Evolutionary conservation across 23 tunicate genomes (phyloP), one percentile per base, ranked within the genome.

Genomic region (Ascidia mentula): DNA sequence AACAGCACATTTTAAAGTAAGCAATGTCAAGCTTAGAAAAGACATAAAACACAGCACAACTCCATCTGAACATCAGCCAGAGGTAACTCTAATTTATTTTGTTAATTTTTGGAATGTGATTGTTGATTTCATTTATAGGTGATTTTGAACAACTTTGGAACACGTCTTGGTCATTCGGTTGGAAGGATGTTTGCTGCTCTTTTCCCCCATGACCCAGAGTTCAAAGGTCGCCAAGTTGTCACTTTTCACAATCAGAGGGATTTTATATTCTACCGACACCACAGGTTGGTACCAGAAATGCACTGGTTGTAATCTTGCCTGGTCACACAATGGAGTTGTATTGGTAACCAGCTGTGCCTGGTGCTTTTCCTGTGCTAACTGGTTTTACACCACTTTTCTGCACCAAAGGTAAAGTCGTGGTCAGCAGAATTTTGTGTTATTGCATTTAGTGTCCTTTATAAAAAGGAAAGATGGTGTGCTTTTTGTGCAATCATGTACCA

Each of bases 221-320:
- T 91, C 77, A 86, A 79, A 77, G 99, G 99, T 22, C 87, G 99
- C 7, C 89, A 95, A 60, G 99, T 89, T 36, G 99, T 89, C 26
- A 91, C 99, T 45, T 96, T 92, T 38, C 99, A 96, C 73, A 96
- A 96, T 72, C 99, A 96, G 75, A 86, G 99, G 32, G 99, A 96
- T 83, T 96, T 74, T 74, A 75, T 96, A 42, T 96, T 96, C 60
- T 90, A 84, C 45, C 77, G 98, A 34, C 93, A 88, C 32, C 92
- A 93, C 60, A 81, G 98, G 90, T 85, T 6, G 34, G 37, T 32
- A 4, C 34, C 2, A 2, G 30, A 31, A 74, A 74, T 18, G n/a
- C n/a, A n/a, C n/a, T n/a, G n/a, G n/a, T n/a, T n/a, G n/a, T n/a
- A n/a, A n/a, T n/a, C n/a, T n/a, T n/a, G n/a, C n/a, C n/a, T n/a